phyloP scores from a whole-genome alignment of 2,113 vertebrate species.

The Ahaetulla prasina region DNA sequence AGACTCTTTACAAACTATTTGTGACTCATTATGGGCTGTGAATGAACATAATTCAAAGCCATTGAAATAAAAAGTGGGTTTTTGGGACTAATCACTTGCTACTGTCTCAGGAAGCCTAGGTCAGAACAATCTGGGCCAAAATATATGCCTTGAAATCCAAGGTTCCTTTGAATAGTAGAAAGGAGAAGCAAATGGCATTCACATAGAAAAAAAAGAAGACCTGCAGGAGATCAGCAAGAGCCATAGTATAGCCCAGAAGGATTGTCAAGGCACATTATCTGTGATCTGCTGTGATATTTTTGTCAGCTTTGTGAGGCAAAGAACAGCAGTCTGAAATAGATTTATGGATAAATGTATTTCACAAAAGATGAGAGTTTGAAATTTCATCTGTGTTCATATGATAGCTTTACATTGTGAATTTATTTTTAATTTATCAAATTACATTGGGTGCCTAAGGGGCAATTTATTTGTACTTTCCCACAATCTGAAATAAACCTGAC shows the following conservation, averaged over 20 bases:
- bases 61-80: no score
- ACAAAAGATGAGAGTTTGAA: constrained; percentile 11
- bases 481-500: constrained; percentile 52
- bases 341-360: constrained; percentile 14
- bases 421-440: constrained; percentile 50
- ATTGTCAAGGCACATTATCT: constrained; percentile 5
- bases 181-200: constrained; percentile 12
- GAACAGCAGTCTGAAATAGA: constrained; percentile 22
- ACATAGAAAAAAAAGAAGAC: neutral
- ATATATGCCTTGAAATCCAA: neutral
- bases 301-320: neutral
- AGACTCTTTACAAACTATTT: no score
- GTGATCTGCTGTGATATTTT: neutral
- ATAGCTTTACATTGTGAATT: constrained; percentile 43
- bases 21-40: no score
- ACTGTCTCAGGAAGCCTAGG: no score
- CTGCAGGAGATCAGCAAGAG: constrained; percentile 12
- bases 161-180: neutral
- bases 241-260: neutral
- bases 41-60: no score
- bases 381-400: constrained; percentile 42
- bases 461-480: constrained; percentile 41
- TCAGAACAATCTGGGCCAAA: neutral
- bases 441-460: constrained; percentile 27
- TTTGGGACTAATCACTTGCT: no score